Evolutionary conservation across 2,797 vertebrate species (phyloP).

Genomic region (Bucorvus abyssinicus): DNA sequence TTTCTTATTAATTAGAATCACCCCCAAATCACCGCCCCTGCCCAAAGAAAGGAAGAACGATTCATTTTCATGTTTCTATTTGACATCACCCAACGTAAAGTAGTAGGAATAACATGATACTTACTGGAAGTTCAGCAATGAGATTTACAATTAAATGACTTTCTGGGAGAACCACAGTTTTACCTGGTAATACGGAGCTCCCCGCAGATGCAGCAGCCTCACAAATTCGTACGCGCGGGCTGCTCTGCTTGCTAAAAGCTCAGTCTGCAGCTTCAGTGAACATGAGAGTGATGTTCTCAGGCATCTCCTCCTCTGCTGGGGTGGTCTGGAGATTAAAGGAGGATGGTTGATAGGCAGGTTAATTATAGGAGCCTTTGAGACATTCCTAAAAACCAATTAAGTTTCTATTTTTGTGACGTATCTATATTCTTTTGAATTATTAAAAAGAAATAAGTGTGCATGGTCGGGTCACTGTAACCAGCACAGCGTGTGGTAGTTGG

Average conservation of each 20-base stretch:
- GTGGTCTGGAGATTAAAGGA: not conserved
- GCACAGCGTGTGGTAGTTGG: not conserved
- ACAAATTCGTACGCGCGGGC: not conserved
- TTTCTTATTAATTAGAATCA: slow-evolving; percentile 6
- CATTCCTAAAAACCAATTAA: not conserved
- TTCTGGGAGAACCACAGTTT: slow-evolving; percentile 9
- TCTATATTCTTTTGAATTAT: not conserved
- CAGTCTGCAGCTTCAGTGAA: not conserved
- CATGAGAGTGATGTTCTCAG: not conserved
- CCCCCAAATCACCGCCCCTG: not conserved
- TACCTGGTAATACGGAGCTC: not conserved
- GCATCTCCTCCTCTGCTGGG: not conserved
- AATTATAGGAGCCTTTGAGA: not conserved
- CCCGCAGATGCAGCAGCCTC: not conserved
- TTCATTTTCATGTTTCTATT: not conserved
- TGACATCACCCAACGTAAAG: not conserved
- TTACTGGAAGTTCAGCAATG: slow-evolving; percentile 15
- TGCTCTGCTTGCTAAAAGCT: not conserved
- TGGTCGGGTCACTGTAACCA: not conserved
- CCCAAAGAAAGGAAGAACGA: not conserved
- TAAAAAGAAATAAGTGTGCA: not conserved
- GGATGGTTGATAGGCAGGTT: not conserved
- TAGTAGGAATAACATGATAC: not conserved
- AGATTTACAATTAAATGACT: slow-evolving; percentile 35
- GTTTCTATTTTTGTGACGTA: not conserved